Evolutionary conservation across 2,797 vertebrate genomes (phyloP).

Genomic region (Sphenopsis melanotis): DNA sequence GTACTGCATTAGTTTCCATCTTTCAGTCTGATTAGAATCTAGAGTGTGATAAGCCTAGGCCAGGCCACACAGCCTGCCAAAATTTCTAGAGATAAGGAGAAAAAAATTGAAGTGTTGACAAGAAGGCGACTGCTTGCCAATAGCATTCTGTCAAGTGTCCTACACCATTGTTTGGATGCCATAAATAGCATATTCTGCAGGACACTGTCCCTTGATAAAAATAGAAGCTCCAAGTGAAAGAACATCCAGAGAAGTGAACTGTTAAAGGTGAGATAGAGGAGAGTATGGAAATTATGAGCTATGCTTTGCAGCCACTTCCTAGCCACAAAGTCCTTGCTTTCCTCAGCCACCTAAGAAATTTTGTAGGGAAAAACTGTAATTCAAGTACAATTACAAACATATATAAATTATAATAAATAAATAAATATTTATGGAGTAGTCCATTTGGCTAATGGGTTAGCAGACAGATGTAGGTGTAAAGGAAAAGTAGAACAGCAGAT

Average conservation of each 20-base stretch:
- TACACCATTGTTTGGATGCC: background rate
- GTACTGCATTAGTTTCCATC: background rate
- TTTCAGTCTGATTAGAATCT: background rate
- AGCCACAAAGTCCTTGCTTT: background rate
- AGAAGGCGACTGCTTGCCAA: background rate
- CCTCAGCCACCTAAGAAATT: background rate
- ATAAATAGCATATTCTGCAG: background rate
- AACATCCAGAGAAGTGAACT: background rate
- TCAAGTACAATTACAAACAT: background rate
- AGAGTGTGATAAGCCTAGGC: background rate
- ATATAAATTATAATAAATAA: background rate
- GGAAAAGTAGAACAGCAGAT: background rate
- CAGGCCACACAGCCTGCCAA: background rate
- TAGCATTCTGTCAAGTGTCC: background rate
- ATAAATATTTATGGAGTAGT: background rate
- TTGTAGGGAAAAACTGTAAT: background rate
- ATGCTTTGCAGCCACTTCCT: background rate
- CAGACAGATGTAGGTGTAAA: background rate
- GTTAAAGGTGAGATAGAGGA: background rate
- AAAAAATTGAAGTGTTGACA: background rate
- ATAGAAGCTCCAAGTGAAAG: background rate
- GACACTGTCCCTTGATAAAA: background rate
- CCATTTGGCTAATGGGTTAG: background rate
- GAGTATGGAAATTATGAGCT: background rate
- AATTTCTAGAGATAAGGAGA: background rate